Evolutionary conservation across 1,140 invertebrate genomes (phyloP).

Genomic region (Sinella curviseta): DNA sequence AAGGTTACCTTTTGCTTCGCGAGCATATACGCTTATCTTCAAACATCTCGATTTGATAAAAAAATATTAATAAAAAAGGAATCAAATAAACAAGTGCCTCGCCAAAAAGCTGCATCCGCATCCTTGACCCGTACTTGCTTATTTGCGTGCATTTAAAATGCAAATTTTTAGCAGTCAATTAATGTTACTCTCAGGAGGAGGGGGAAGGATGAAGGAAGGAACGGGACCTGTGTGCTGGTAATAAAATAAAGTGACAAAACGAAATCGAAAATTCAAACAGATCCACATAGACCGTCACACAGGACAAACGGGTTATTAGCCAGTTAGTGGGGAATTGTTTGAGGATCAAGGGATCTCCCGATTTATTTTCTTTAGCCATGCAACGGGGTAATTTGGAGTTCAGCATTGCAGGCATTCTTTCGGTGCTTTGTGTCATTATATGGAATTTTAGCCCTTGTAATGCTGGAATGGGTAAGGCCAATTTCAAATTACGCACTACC

Average conservation of each 20-base stretch:
- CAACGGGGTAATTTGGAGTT: neutral
- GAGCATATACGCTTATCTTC: neutral
- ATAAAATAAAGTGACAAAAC: too few relatives aligned
- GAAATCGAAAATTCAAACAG: too few relatives aligned
- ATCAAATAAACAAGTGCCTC: neutral
- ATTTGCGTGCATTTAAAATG: neutral
- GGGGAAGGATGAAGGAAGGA: neutral
- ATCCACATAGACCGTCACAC: too few relatives aligned
- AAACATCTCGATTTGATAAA: neutral
- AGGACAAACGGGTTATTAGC: too few relatives aligned
- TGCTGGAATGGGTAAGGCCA: slow-evolving; percentile 29
- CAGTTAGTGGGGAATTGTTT: too few relatives aligned
- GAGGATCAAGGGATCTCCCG: too few relatives aligned
- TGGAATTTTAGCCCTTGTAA: neutral
- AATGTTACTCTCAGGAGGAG: neutral
- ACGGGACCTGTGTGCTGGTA: too few relatives aligned
- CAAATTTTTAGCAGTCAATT: neutral
- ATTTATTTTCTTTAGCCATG: neutral
- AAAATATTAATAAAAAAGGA: neutral
- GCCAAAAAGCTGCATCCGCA: neutral
- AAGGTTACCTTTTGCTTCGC: too few relatives aligned
- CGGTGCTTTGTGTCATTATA: too few relatives aligned
- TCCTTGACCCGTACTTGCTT: slow-evolving; percentile 8
- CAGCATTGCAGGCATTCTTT: neutral
- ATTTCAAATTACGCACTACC: neutral